Percentiles rank a stretch among this genome's conserved stretches.
Conservation (phyloP, 2,113 vertebrate species). For the Crotalus horridus region DNA sequence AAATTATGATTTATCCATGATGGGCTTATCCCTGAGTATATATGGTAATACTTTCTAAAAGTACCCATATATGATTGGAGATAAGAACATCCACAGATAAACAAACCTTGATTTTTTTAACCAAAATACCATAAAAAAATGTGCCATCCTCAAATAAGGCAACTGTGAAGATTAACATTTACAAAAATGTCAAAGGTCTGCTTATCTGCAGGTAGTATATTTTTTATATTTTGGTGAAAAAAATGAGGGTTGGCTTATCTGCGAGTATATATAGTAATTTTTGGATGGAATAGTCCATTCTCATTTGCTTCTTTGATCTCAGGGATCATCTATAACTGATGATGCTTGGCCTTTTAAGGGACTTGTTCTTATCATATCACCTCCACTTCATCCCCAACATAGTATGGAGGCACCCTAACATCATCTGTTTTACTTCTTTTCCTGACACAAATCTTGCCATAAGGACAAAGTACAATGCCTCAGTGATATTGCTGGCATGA, state of each 20-base stretch:
- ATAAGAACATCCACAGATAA: neutral
- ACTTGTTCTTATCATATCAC: neutral
- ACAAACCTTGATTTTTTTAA: neutral
- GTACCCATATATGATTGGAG: neutral
- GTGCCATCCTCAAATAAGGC: neutral
- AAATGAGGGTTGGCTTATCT: neutral
- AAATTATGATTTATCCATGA: neutral
- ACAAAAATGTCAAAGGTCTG: neutral
- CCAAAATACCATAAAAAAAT: neutral
- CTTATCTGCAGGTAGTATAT: neutral
- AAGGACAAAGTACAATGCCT: neutral
- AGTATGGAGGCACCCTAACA: neutral
- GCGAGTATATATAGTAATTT: neutral
- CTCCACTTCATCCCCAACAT: neutral
- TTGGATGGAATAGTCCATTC: neutral
- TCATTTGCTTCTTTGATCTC: neutral
- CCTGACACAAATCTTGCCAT: neutral
- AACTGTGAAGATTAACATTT: neutral
- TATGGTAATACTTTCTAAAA: neutral
- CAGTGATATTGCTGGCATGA: neutral
- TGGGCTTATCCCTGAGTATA: neutral
- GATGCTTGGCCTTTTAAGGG: neutral
- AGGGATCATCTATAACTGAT: neutral
- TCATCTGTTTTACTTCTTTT: neutral
- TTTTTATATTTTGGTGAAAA: neutral